Evolutionary conservation across 2,113 vertebrate species (phyloP).

Genomic region (Noctilio leporinus): DNA sequence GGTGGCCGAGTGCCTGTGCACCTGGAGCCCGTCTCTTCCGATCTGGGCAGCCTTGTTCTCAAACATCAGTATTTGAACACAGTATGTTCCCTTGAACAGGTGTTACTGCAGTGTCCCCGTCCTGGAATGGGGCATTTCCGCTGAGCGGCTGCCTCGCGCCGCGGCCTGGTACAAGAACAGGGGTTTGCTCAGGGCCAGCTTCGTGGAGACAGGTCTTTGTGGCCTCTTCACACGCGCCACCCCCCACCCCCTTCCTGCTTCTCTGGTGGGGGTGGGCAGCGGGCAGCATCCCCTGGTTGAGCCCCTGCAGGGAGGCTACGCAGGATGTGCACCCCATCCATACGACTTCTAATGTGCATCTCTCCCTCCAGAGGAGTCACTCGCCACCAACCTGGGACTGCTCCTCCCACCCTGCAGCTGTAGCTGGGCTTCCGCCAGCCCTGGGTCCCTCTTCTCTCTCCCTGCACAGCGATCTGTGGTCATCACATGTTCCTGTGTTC

Average conservation of each 20-base stretch:
- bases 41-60: slow-evolving; percentile 38
- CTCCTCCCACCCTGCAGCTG: not conserved
- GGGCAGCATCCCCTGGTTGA: not conserved
- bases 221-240: not conserved
- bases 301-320: not conserved
- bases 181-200: not conserved
- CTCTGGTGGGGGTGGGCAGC: not conserved
- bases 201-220: not conserved
- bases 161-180: not conserved
- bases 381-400: accelerated
- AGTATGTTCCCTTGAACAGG: not conserved
- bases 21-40: not conserved
- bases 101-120: not conserved
- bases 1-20: not conserved
- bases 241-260: too few relatives aligned
- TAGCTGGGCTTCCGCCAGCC: not conserved
- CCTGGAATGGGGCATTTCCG: not conserved
- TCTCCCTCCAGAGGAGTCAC: not conserved
- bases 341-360: not conserved
- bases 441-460: not conserved
- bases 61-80: not conserved
- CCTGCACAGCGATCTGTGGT: not conserved
- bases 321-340: not conserved
- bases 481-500: not conserved
- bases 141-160: not conserved